Percentiles rank a stretch among this genome's conserved stretches.
Evolutionary conservation across 30 jellyfish, hydroid and myxozoan species (phyloP).

Genomic region (Pseudorhiza aurosa): DNA sequence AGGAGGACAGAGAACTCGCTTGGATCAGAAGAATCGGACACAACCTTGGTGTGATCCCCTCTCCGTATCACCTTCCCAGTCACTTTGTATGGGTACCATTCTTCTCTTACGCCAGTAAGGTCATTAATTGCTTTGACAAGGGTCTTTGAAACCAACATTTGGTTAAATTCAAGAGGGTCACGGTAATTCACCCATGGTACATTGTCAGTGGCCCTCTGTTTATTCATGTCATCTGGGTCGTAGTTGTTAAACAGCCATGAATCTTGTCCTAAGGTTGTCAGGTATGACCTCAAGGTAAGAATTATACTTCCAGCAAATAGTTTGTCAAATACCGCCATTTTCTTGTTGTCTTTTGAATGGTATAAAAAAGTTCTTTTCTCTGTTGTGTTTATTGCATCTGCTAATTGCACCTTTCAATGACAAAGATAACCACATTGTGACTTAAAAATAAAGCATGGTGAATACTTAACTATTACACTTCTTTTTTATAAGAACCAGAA

Average conservation of each 20-base stretch:
- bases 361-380: constrained; percentile 54
- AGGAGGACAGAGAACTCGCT: constrained; percentile 82
- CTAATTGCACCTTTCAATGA: constrained; percentile 15
- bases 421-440: not conserved
- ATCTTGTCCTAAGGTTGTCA: constrained; percentile 72
- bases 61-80: constrained; percentile 84
- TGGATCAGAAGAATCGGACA: constrained; percentile 69
- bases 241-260: constrained; percentile 78
- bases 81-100: constrained; percentile 77
- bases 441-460: too few relatives aligned
- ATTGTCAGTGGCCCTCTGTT: constrained; percentile 60
- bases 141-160: constrained; percentile 42
- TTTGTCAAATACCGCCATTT: constrained; percentile 74
- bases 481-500: too few relatives aligned
- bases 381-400: constrained; percentile 64
- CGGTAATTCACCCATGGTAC: constrained; percentile 83
- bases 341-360: constrained; percentile 54
- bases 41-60: constrained; percentile 90
- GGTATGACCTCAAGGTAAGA: constrained; percentile 53
- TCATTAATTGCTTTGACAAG: constrained; percentile 66
- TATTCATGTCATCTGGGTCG: constrained; percentile 64
- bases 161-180: constrained; percentile 58
- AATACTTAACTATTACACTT: too few relatives aligned
- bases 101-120: constrained; percentile 53
- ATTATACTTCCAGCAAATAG: constrained; percentile 55